Base-by-base conservation (phyloP, 2,888 invertebrate species). In the Lycaena phlaeas region DNA sequence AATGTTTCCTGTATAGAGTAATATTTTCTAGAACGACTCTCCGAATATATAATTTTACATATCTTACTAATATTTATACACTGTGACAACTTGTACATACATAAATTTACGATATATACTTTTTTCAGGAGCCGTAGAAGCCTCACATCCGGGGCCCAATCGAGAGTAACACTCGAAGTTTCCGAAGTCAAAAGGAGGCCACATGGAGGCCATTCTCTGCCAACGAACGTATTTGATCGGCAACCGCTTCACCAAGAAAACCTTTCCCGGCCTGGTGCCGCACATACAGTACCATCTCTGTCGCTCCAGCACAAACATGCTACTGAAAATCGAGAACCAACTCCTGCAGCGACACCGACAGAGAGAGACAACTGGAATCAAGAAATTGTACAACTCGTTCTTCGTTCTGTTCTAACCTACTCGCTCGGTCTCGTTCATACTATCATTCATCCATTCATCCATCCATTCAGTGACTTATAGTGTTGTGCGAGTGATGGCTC, bases 321-420 rank as follows among this genome's bases (percentile, higher is more conserved):
- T 90, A 66, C 76, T 90, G 74, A 88, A 88, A 77, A 84, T 90
- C 59, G 89, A 90, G 70, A 91, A 90, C 78, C 89, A 90, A 67
- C 87, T 93, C 61, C 87, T 93, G 45, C 91, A 92, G 72, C 92
- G 91, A 68, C 93, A 92, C 69, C 89, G 93, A 62, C 93, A 93
- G 75, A 86, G 92, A 66, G 93, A 93, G 75, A 92, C 92, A 15
- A 93, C 93, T 36, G 93, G 93, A 47, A 92, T 93, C 64, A 93
- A 93, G 81, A 93, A 93, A 76, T 85, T 93, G 68, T 93, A 93
- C 85, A 93, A 93, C 82, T 93, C 93, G 47, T 93, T 93, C 84
- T 93, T 93, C 74, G 93, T 93, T 54, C 88, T 93, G 74, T 93
- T 93, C 82, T 93, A 93, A 92, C 85, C 64, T 60, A 49, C 18